Conservation (phyloP, 2,797 vertebrate genomes). For the Coracias cyanogaster region DNA sequence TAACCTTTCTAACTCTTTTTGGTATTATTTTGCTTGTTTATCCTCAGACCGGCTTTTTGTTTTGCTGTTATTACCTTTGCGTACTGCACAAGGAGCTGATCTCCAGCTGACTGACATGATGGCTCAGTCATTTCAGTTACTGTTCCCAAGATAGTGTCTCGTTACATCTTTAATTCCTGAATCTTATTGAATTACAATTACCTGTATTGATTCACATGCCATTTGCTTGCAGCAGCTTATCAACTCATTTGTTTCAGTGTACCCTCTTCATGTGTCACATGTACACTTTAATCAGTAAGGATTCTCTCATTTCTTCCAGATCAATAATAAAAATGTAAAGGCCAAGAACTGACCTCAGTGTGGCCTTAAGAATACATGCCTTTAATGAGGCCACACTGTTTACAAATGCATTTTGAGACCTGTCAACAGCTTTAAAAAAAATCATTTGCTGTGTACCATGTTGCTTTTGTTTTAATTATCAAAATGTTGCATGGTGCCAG, state of each 20-base stretch:
- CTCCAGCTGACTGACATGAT: conserved; percentile 18
- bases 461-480: not conserved
- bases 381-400: conserved; percentile 11
- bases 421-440: not conserved
- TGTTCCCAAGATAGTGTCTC: not conserved
- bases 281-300: not conserved
- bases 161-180: conserved; percentile 25
- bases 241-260: conserved; percentile 3
- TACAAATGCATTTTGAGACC: not conserved
- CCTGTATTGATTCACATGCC: not conserved
- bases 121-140: not conserved
- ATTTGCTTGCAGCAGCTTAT: conserved; percentile 24
- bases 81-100: not conserved
- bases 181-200: conserved; percentile 37
- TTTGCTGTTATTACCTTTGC: not conserved
- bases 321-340: not conserved
- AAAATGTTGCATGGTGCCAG: not conserved
- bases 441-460: not conserved
- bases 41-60: not conserved
- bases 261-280: not conserved
- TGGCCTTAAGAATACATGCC: not conserved
- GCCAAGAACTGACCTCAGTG: not conserved
- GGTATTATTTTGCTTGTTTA: not conserved
- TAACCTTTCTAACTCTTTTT: not conserved
- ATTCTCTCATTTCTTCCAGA: conserved; percentile 17